Evolutionary conservation across 2,888 invertebrate genomes (phyloP), one percentile per base, ranked within the genome.

Genomic region (Oconnorella tubifera): DNA sequence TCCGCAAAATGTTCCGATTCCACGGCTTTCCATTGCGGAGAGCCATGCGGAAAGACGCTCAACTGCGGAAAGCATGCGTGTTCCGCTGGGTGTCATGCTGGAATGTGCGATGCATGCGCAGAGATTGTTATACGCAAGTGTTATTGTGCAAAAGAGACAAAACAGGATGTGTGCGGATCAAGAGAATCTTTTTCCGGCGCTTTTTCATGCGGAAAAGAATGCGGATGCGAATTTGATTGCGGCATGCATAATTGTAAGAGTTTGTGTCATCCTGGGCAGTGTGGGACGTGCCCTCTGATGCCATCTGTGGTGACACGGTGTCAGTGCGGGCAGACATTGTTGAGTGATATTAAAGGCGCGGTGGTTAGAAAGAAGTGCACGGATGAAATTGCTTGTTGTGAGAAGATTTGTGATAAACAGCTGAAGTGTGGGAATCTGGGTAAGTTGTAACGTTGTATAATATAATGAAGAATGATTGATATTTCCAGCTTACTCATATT

Each of bases 51-150:
- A 0, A 90, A 89, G 75, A 63, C 81, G 2, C 84, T 97, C 0
- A 88, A 88, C 74, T 98, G 97, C 80, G 87, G 86, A 23, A 82
- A 87, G 28, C 96, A 97, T 79, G 78, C 79, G 0, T 97, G 97
- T 79, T 76, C 82, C 33, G 84, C 84, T 55, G 84, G 84, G 40
- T 97, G 96, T 78, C 97, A 97, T 80, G 84, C 86, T 19, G 92
- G 89, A 0, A 84, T 86, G 2, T 97, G 97, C 77, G 85, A 84
- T 0, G 83, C 86, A 1, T 98, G 97, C 77, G 79, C 73, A 10
- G 75, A 72, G 27, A 64, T 64, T 1, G 63, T 79, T 14, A 65
- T 68, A 49, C 78, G 79, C 73, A 75, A 82, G 49, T 92, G 92
- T 77, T 87, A 86, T 75, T 92, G 92, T 76, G 86, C 86, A 3